Evolutionary conservation across 2,888 invertebrate genomes (phyloP), one percentile per base, ranked within the genome.

Genomic region (Cosmia pyralina): DNA sequence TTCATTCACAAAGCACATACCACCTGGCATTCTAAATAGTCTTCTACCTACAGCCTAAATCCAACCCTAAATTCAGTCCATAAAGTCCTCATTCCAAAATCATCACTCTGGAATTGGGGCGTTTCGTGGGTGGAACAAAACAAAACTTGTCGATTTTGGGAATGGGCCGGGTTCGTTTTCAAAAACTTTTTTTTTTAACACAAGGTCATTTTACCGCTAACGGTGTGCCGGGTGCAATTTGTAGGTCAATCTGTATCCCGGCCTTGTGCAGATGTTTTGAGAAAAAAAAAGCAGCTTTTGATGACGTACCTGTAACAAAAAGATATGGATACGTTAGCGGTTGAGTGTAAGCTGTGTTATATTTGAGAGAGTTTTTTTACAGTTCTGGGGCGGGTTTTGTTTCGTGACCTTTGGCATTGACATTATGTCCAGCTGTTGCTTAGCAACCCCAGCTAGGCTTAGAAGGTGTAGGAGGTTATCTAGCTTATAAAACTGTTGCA

Each of bases 281-380:
- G 69, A 72, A 80, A 82, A 81, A 73, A 79, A 68, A 41, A 6
- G 74, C 68, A 15, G 63, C 75, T 72, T 75, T 69, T 63, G 67
- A 72, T 64, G 69, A 77, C 88, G 84, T 88, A 91, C 91, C 91
- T 91, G 89, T 22, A 90, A 91, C 82, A 88, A 85, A 86, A 84
- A 85, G 64, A 75, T 13, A 63, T 44, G 53, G 50, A 58, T 11
- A 58, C 55, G 28, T 72, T 65, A 81, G 50, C 68, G 19, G 60
- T 66, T 38, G 11, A 28, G 66, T 44, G 72, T 38, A 41, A 13
- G 50, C 34, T 17, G 22, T 74, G 19, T 68, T 17, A 57, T 60
- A 15, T 68, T 53, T 2, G 22, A 34, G 6, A 0, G 6, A 19
- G 13, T 4, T 68, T 68, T 57, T 76, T 58, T 58, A 0, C 4